Percentiles rank a stretch among this genome's conserved stretches.
These are phyloP conservation scores for Irena cyanogastra DNA, from an alignment of 2,113 vertebrate genomes.

Conservation along the genomic window DNA sequence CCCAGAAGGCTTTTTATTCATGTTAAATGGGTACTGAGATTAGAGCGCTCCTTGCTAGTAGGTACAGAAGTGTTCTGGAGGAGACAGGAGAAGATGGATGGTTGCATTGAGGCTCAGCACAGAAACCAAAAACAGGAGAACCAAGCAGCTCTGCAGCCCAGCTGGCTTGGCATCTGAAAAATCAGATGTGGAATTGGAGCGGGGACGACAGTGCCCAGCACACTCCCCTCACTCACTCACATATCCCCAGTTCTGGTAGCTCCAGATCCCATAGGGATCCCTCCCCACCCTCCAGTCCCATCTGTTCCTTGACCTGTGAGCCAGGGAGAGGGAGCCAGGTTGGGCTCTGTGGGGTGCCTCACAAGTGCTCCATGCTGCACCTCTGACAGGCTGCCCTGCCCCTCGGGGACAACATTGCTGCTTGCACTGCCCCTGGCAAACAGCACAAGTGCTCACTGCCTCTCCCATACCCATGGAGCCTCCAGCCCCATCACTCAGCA, in stretches of 20 bases:
- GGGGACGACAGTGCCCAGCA: background rate
- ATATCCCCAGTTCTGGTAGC: background rate
- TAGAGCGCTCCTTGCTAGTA: background rate
- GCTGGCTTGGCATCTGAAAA: background rate
- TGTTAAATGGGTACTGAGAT: conserved; percentile 44
- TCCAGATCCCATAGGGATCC: fast-evolving
- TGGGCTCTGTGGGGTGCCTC: background rate
- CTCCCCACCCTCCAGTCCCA: background rate
- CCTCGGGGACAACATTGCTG: fast-evolving
- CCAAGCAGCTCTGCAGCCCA: background rate
- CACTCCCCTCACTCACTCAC: background rate
- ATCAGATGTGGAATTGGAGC: background rate
- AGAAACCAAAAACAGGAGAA: background rate
- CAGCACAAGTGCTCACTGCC: fast-evolving
- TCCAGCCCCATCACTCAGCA: background rate
- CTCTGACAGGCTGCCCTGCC: fast-evolving
- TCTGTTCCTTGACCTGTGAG: background rate
- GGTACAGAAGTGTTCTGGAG: background rate
- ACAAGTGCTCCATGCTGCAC: background rate
- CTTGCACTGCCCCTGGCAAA: background rate
- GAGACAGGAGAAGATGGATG: conserved; percentile 30
- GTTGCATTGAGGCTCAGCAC: background rate
- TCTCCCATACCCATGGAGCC: background rate
- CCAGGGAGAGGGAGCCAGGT: background rate
- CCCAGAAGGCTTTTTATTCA: conserved; percentile 58